These are phyloP conservation scores for Limnephilus rhombicus DNA, from an alignment of 2,888 invertebrate genomes.

Conservation along the genomic window DNA sequence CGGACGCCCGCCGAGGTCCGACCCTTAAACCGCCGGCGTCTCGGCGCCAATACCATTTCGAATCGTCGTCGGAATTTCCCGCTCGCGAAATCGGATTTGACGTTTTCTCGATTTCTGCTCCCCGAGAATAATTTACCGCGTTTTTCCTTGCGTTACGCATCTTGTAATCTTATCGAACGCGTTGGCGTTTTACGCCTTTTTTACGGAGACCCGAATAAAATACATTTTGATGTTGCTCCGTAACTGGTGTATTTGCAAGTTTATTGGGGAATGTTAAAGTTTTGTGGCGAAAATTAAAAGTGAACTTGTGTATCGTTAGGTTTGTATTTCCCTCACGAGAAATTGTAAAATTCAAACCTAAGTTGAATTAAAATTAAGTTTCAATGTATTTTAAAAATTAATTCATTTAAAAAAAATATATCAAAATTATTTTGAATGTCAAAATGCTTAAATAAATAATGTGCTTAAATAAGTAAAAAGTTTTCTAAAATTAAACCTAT, in stretches of 20 bases:
- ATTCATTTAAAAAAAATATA: neutral
- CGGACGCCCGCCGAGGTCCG: conserved; percentile 45
- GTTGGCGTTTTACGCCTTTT: neutral
- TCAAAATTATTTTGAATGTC: too few relatives aligned
- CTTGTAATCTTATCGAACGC: conserved; percentile 1
- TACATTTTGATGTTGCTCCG: neutral
- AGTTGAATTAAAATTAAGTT: neutral
- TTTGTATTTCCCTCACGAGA: neutral
- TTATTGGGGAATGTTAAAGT: conserved; percentile 10
- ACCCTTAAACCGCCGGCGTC: conserved; percentile 3
- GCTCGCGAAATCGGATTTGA: neutral
- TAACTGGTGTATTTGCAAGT: conserved; percentile 9
- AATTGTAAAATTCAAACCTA: neutral
- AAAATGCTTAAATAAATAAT: neutral
- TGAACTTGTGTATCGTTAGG: conserved; percentile 1
- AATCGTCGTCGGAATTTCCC: conserved; percentile 26
- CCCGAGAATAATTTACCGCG: conserved; percentile 2
- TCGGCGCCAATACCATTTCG: conserved; percentile 7
- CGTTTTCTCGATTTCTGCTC: neutral
- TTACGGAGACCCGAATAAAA: conserved; percentile 15
- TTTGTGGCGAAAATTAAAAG: conserved; percentile 17
- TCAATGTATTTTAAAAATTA: neutral
- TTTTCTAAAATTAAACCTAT: neutral
- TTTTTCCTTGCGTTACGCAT: conserved; percentile 1
- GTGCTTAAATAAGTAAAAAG: neutral